Evolutionary conservation across 2,888 invertebrate species (phyloP).

Genomic region (Mongoloraphidia duomilia): DNA sequence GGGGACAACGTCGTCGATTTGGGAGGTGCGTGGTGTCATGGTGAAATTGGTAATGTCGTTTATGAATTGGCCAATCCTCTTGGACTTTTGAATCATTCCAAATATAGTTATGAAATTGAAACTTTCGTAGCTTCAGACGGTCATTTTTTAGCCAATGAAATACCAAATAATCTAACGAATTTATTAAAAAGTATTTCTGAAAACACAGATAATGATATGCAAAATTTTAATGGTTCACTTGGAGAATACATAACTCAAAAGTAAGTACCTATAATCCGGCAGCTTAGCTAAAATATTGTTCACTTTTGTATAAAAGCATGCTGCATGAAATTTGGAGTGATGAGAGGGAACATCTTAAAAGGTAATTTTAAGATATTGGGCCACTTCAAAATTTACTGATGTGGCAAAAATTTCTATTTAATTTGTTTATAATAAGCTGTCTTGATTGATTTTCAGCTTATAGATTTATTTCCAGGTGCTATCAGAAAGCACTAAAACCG

Average conservation of each 20-base stretch:
- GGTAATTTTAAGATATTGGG: no score
- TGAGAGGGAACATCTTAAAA: no score
- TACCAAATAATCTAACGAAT: conserved; percentile 19
- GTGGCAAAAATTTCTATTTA: no score
- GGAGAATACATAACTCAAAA: conserved; percentile 23
- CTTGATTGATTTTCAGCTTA: no score
- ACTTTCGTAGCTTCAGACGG: conserved; percentile 23
- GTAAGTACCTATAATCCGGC: conserved; percentile 18
- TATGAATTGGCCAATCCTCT: conserved; percentile 24
- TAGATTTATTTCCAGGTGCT: no score
- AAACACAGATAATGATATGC: conserved; percentile 18
- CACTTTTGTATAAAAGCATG: no score
- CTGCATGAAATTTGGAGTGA: no score
- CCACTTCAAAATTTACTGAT: no score
- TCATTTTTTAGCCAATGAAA: conserved; percentile 17
- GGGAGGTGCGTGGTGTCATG: conserved; percentile 30
- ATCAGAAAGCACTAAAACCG: no score
- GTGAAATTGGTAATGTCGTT: conserved; percentile 25
- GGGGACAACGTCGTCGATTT: conserved; percentile 19
- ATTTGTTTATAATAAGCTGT: no score
- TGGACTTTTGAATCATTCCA: conserved; percentile 18
- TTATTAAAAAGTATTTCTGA: conserved; percentile 18
- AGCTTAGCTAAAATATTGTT: no score
- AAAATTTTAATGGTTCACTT: conserved; percentile 18
- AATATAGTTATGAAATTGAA: conserved; percentile 18